Base-by-base conservation (phyloP, 2,888 invertebrate species). In the Helleia helle region DNA sequence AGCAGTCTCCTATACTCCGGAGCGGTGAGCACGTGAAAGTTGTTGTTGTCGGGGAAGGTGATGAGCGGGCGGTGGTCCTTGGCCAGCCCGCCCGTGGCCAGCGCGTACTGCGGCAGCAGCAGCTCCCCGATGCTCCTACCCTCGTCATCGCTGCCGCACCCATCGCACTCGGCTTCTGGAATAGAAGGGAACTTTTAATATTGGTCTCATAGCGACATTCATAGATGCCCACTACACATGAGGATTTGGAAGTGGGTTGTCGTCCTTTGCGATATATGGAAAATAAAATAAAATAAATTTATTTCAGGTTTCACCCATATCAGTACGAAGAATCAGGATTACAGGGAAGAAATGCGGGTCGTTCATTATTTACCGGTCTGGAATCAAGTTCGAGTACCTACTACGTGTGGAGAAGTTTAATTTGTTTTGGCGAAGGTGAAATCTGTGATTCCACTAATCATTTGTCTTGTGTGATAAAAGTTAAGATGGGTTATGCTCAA, bases 61-160 rank as follows among this genome's bases (percentile, higher is more conserved):
- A 98, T 91, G 57, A 98, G 89, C 11, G 97, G 96, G 58, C 94
- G 93, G 59, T 97, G 96, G 75, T 96, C 95, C 59, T 89, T 88
- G n/a, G 96, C 94, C 80, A 95, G 93, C 18, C 97, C 96, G 52
- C 98, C 97, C 49, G 96, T 94, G 54, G 96, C 92, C 65, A 95
- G 91, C 47, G 95, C 94, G 79, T 93, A 96, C 80, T 95, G 93
- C 45, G 93, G 91, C 66, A 95, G 92, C 44, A 97, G 86, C 52
- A 96, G 86, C 69, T 95, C 94, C 28, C 93, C 93, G 57, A 96
- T 95, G 76, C 93, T 93, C 52, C 90, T 87, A 41, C 93, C 91
- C 56, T 89, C 87, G 38, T 81, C 83, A 49, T 89, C 87, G 50
- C 75, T 63, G 46, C 80, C 74, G 65, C 84, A 84, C 2, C 79